phyloP scores from a whole-genome alignment of 2,113 vertebrate genomes.

The Heloderma charlesbogerti region DNA sequence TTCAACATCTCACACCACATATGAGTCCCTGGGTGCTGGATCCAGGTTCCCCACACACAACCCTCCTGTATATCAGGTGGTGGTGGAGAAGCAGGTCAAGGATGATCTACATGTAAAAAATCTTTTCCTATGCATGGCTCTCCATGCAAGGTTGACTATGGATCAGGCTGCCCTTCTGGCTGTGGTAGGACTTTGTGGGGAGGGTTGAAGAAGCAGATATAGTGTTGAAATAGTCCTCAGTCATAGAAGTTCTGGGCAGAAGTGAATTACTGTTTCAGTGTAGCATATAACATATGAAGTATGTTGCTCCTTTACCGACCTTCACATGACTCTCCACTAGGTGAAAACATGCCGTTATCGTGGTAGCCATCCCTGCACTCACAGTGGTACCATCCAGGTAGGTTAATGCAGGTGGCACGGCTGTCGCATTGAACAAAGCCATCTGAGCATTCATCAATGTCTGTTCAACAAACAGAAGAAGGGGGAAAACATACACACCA shows the following conservation, averaged over 20 bases:
- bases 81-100: neutral
- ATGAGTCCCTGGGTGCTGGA: neutral
- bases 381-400: slow-evolving; percentile 99
- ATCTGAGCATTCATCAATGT: slow-evolving; percentile 96
- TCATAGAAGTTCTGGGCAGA: slow-evolving; percentile 20
- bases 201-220: neutral
- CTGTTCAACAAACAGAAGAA: slow-evolving; percentile 74
- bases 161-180: neutral
- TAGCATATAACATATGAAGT: neutral
- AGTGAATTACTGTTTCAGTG: neutral
- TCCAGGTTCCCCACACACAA: no score
- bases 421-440: slow-evolving; percentile 96
- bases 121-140: neutral
- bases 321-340: slow-evolving; percentile 94
- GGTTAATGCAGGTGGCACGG: slow-evolving; percentile 94
- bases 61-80: neutral
- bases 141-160: neutral
- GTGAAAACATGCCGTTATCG: slow-evolving; percentile 96
- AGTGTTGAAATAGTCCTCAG: slow-evolving; percentile 29
- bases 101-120: neutral
- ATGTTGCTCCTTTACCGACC: slow-evolving; percentile 79
- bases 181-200: neutral
- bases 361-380: slow-evolving; percentile 98
- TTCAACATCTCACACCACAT: neutral
- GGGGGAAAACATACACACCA: slow-evolving; percentile 14